Evolutionary conservation across 2,797 vertebrate genomes (phyloP).

Genomic region (Falco columbarius): DNA sequence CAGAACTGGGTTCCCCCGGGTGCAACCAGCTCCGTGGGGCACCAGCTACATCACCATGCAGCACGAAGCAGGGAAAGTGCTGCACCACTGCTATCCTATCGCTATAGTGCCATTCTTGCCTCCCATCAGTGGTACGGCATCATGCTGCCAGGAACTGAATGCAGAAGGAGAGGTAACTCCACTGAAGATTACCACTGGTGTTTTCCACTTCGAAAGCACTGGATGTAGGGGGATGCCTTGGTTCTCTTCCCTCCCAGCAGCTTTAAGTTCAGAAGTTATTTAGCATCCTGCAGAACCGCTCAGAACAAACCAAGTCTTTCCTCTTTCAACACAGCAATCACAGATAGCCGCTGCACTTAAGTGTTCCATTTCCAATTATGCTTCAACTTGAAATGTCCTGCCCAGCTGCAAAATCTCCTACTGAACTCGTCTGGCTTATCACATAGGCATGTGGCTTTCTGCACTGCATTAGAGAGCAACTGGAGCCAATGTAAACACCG

Average conservation of each 20-base stretch:
- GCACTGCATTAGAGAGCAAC: neutral
- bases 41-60: rapidly evolving
- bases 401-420: neutral
- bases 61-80: neutral
- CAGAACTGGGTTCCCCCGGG: neutral
- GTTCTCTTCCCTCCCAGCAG: slow-evolving; percentile 3
- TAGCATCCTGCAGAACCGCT: neutral
- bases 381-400: neutral
- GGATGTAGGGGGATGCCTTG: neutral
- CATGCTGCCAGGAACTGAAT: neutral
- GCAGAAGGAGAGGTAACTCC: rapidly evolving
- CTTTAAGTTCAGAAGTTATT: neutral
- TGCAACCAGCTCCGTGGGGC: neutral
- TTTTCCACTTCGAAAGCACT: neutral
- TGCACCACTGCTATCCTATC: neutral
- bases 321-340: neutral
- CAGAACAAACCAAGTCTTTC: neutral
- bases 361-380: neutral
- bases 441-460: neutral
- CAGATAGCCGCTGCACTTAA: neutral
- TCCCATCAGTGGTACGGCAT: neutral
- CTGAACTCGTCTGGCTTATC: neutral
- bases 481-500: neutral
- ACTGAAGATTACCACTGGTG: neutral
- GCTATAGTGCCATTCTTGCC: neutral